A percentile compares a stretch with the other conserved stretches of the same genome.
Evolutionary conservation across 2,888 invertebrate genomes (phyloP).

Genomic region (Xylocampa areola): DNA sequence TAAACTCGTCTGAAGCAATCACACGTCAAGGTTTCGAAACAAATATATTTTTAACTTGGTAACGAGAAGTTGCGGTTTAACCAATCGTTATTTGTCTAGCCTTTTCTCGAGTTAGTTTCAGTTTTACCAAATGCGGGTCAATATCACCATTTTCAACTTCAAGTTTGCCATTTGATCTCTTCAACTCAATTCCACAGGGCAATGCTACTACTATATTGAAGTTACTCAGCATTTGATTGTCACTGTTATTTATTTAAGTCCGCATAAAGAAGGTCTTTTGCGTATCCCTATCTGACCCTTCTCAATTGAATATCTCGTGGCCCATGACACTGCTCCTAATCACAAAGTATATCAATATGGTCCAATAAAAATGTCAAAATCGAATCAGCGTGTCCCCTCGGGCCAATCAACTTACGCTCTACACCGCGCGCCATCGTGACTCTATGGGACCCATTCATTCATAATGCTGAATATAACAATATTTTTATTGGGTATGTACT

Average conservation of each 20-base stretch:
- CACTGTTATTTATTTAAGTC: too few species aligned
- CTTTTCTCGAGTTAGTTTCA: too few species aligned
- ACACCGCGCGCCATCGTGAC: slow-evolving; percentile 60
- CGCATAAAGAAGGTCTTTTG: slow-evolving; percentile 16
- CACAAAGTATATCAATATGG: slow-evolving; percentile 84
- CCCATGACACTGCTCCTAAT: slow-evolving; percentile 75
- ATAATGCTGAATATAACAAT: slow-evolving; percentile 15
- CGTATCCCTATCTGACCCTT: slow-evolving; percentile 66
- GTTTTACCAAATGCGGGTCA: too few species aligned
- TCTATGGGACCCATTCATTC: slow-evolving; percentile 55
- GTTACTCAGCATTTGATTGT: too few species aligned
- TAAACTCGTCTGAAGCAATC: slow-evolving; percentile 27
- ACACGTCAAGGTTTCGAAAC: slow-evolving; percentile 49
- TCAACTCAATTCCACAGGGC: too few species aligned
- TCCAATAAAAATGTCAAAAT: slow-evolving; percentile 86
- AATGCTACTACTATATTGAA: too few species aligned
- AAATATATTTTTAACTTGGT: slow-evolving; percentile 37
- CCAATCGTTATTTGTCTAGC: too few species aligned
- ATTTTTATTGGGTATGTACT: slow-evolving; percentile 5
- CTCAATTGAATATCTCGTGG: slow-evolving; percentile 69
- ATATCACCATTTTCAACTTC: too few species aligned
- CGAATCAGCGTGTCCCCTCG: slow-evolving; percentile 80
- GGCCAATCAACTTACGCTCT: slow-evolving; percentile 75
- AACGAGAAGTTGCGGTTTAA: slow-evolving; percentile 12
- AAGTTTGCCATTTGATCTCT: too few species aligned